Evolutionary conservation across 2,888 invertebrate genomes (phyloP).

Genomic region (Allophyes oxyacanthae): DNA sequence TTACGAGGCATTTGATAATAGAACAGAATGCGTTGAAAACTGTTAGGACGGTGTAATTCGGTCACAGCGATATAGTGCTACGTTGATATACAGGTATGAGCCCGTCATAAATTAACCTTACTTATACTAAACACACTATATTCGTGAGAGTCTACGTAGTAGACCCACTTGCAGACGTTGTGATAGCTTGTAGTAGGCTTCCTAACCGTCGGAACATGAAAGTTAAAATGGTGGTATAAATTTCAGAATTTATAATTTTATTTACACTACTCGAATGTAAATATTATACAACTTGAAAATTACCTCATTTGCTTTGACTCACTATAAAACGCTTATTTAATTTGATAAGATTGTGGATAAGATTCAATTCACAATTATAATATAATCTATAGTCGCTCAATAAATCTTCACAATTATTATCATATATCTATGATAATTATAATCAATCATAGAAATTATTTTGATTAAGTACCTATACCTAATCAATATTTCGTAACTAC

Average conservation of each 20-base stretch:
- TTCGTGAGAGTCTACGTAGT: slow-evolving; percentile 2
- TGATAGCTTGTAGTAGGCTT: slow-evolving; percentile 1
- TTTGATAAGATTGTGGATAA: slow-evolving; percentile 32
- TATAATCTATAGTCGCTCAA: slow-evolving; percentile 2
- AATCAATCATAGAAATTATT: slow-evolving; percentile 14
- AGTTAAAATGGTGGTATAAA: too few relatives aligned
- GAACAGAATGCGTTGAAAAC: slow-evolving; percentile 77
- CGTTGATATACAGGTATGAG: slow-evolving; percentile 55
- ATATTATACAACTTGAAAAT: slow-evolving; percentile 30
- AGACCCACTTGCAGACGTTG: slow-evolving; percentile 13
- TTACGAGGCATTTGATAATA: slow-evolving; percentile 83
- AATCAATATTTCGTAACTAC: too few relatives aligned
- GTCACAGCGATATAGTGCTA: slow-evolving; percentile 58
- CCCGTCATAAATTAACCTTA: slow-evolving; percentile 28
- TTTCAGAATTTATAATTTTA: too few relatives aligned
- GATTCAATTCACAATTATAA: slow-evolving; percentile 2
- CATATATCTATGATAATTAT: slow-evolving; percentile 22
- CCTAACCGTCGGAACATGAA: too few relatives aligned
- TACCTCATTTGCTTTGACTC: slow-evolving; percentile 22
- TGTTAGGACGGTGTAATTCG: slow-evolving; percentile 64
- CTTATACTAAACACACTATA: slow-evolving; percentile 32
- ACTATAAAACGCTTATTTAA: slow-evolving; percentile 20
- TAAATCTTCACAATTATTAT: slow-evolving; percentile 16
- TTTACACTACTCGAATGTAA: slow-evolving; percentile 8
- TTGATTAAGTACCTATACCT: too few relatives aligned